Evolutionary conservation across 64 coral and sea anemone genomes (phyloP).

Genomic region (Montipora cactus): DNA sequence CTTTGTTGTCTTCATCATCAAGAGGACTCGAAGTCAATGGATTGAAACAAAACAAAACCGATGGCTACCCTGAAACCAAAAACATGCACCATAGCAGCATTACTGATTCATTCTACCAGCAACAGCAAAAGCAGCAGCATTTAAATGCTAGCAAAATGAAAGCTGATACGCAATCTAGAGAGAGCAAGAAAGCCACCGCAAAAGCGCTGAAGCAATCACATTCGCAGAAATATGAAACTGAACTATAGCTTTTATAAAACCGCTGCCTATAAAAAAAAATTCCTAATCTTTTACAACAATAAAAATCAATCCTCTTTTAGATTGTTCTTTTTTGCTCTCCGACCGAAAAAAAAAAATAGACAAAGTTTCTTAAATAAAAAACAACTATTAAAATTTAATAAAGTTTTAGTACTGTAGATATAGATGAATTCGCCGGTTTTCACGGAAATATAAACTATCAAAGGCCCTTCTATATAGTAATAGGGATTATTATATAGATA

Average conservation of each 20-base stretch:
- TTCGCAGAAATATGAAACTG: slow-evolving; percentile 46
- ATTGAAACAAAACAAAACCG: not conserved
- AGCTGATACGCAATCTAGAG: not conserved
- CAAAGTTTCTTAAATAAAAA: not conserved
- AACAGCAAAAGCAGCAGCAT: not conserved
- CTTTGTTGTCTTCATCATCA: not conserved
- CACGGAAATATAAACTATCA: not conserved
- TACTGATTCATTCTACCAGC: not conserved
- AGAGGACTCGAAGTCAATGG: not conserved
- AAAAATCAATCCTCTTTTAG: not conserved
- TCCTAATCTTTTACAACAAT: slow-evolving; percentile 18
- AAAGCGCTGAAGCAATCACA: slow-evolving; percentile 6
- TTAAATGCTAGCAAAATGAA: not conserved
- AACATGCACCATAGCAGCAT: slow-evolving; percentile 8
- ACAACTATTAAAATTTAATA: slow-evolving; percentile 39
- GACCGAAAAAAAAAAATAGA: not conserved
- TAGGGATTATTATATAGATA: not conserved
- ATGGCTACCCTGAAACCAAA: not conserved
- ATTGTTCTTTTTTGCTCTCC: slow-evolving; percentile 18
- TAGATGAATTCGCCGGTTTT: not conserved
- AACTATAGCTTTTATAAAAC: slow-evolving; percentile 62
- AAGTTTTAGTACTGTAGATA: not conserved
- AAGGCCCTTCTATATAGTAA: not conserved
- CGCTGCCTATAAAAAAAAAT: slow-evolving; percentile 18
- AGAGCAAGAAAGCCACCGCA: not conserved